Evolutionary conservation across 2,888 invertebrate genomes (phyloP), one percentile per base, ranked within the genome.

Genomic region (Orthonevra nobilis): DNA sequence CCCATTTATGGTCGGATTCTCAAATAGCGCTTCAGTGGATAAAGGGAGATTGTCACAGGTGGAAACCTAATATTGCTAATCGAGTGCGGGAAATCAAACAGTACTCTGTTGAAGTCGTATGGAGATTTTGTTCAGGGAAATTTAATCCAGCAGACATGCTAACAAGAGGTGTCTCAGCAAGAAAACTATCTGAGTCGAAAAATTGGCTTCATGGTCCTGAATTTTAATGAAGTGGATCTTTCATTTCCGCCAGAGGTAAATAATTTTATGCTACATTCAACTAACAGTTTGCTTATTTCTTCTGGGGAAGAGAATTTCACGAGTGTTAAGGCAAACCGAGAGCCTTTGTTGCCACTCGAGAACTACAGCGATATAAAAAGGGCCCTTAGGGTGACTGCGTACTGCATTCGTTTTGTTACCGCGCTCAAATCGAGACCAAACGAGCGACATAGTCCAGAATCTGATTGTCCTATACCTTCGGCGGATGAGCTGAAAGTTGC

Each of bases 21-120:
- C 56, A 58, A 17, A 68, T 68, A 14, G 32, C 40, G 1, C n/a
- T 63, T 7, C 48, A 48, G 9, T 48, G 48, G 48, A 48, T 48
- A 5, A 28, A 17, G 28, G 30, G 17, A 30, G 17, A 48, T 17
- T 14, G 28, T 28, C 30, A 30, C n/a, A 15, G 30, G 17, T 48
- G 52, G 34, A 52, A 36, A 14, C 34, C 52, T 10, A 34, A 34
- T 23, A 23, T 23, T 6, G 19, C 23, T 12, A 52, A 50, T 19
- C 30, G 19, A n/a, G 46, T 26, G 28, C 28, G 40, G 19, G 42
- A 56, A 28, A 42, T 56, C 5, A 28, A 40, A 9, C 19, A 42
- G 28, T 19, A 40, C 7, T 40, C 42, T 12, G 32, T 9, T 6
- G 10, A 7, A 19, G 19, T 32, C 20, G 12, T 44, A 14, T 58